These are phyloP conservation scores for Invenusta paracnida DNA, from an alignment of 2,888 invertebrate species.

Conservation along the genomic window DNA sequence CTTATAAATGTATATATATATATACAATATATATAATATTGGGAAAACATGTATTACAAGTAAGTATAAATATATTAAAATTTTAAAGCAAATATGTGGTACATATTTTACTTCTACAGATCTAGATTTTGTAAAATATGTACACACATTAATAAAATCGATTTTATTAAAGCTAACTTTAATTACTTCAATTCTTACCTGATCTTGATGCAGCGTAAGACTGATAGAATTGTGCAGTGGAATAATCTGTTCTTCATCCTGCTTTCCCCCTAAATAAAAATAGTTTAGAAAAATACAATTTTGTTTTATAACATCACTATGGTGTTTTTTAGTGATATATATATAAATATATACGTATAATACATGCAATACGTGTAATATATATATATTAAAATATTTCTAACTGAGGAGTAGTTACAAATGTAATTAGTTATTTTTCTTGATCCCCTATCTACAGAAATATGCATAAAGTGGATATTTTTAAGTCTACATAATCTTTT, in stretches of 20 bases:
- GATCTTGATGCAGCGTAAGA: not conserved
- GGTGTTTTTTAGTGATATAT: too few relatives aligned
- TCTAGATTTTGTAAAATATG: not conserved
- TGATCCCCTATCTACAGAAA: too few relatives aligned
- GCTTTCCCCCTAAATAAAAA: not conserved
- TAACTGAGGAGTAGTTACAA: too few relatives aligned
- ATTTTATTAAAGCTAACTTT: not conserved
- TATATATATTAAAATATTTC: too few relatives aligned
- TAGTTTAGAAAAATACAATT: too few relatives aligned
- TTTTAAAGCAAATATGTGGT: not conserved
- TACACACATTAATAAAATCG: not conserved
- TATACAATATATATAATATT: not conserved
- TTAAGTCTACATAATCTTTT: too few relatives aligned
- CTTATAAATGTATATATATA: not conserved
- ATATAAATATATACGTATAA: too few relatives aligned
- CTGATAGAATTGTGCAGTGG: slow-evolving; percentile 13
- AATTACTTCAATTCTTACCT: not conserved
- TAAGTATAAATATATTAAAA: not conserved
- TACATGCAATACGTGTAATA: too few relatives aligned
- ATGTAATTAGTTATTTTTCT: too few relatives aligned
- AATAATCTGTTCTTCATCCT: not conserved
- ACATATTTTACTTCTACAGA: too few relatives aligned
- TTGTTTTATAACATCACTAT: too few relatives aligned
- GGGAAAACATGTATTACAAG: not conserved
- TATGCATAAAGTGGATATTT: too few relatives aligned